Conservation (phyloP, 2,888 invertebrate species). For the Gandaritis pyraliata region DNA sequence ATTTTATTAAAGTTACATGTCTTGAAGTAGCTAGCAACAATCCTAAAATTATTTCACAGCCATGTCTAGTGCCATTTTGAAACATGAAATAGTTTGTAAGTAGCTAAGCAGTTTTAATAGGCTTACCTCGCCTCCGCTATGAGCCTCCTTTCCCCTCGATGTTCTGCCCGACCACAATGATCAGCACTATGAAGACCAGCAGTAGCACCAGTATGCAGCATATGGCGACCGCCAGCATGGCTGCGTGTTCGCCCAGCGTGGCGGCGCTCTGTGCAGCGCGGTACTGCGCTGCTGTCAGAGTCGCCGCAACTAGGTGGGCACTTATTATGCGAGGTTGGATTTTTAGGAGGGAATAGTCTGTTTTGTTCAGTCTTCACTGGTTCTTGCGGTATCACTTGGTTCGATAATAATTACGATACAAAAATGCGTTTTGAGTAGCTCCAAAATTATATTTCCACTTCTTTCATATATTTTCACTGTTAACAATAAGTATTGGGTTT, state of each 20-base stretch:
- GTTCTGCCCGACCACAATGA: slow-evolving; percentile 92
- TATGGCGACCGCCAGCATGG: slow-evolving; percentile 93
- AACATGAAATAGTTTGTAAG: too few relatives aligned
- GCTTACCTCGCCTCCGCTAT: slow-evolving; percentile 70
- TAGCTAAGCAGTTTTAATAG: background rate
- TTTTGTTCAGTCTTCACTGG: too few relatives aligned
- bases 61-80: too few relatives aligned
- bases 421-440: too few relatives aligned
- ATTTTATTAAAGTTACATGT: too few relatives aligned
- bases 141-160: slow-evolving; percentile 86
- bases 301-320: slow-evolving; percentile 64
- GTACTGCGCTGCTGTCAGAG: slow-evolving; percentile 64
- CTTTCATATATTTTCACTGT: too few relatives aligned
- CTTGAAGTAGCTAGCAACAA: too few relatives aligned
- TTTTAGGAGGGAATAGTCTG: background rate
- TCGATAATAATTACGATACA: too few relatives aligned
- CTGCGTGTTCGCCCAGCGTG: slow-evolving; percentile 84
- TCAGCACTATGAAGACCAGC: slow-evolving; percentile 92
- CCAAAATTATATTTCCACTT: too few relatives aligned
- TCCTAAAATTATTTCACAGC: too few relatives aligned
- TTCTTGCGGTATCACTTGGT: too few relatives aligned
- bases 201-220: slow-evolving; percentile 92
- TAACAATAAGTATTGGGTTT: too few relatives aligned
- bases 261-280: slow-evolving; percentile 68
- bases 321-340: slow-evolving; percentile 53